A percentile compares a stretch with the other conserved stretches of the same genome.
These are phyloP conservation scores for Cryptoprocta ferox DNA, from an alignment of 2,797 vertebrate species.

Conservation along the genomic window DNA sequence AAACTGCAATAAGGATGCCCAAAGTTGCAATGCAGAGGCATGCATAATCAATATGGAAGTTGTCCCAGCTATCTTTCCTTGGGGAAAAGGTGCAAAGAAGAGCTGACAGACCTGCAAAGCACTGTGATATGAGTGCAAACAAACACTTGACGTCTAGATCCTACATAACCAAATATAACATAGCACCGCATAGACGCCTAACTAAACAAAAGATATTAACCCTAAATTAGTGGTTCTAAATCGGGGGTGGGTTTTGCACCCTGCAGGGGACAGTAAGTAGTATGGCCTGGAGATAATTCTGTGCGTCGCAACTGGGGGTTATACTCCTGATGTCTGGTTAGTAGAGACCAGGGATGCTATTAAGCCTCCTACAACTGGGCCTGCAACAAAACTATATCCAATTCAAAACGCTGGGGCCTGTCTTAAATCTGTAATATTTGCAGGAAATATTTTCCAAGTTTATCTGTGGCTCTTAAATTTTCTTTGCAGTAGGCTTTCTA, in stretches of 20 bases:
- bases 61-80: neutral
- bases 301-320: neutral
- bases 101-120: neutral
- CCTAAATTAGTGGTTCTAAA: neutral
- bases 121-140: neutral
- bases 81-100: neutral
- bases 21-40: neutral
- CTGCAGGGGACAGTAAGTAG: neutral
- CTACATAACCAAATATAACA: neutral
- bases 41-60: neutral
- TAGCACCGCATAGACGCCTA: neutral
- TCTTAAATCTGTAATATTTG: neutral
- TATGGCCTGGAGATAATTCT: neutral
- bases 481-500: neutral
- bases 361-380: neutral
- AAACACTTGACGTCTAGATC: neutral
- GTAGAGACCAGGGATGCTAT: neutral
- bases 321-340: neutral
- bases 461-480: conserved; percentile 21
- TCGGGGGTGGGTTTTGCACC: neutral
- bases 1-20: neutral
- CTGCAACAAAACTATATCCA: neutral
- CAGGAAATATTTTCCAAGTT: neutral
- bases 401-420: neutral
- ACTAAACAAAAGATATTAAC: neutral